Evolutionary conservation across 1,140 invertebrate genomes (phyloP).

Genomic region (Amphibalanus amphitrite): DNA sequence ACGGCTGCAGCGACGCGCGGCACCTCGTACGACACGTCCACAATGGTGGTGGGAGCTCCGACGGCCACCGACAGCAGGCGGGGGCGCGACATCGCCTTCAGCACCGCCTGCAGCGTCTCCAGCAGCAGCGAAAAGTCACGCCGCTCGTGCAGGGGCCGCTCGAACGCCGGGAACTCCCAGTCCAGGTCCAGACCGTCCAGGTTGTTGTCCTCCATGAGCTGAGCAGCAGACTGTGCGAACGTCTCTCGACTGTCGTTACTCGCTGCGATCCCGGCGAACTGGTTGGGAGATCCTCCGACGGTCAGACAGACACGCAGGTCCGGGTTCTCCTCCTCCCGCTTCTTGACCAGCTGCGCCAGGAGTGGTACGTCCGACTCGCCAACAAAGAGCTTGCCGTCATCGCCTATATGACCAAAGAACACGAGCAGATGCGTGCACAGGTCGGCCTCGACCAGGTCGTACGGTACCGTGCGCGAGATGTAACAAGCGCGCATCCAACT

Average conservation of each 20-base stretch:
- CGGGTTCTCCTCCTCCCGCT: neutral
- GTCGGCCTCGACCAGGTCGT: neutral
- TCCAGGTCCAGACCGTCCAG: neutral
- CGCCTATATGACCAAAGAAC: neutral
- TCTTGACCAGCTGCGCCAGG: neutral
- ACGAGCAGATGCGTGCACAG: neutral
- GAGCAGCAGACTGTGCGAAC: neutral
- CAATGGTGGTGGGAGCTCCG: constrained; percentile 14
- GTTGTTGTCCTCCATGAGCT: neutral
- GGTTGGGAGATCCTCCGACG: neutral
- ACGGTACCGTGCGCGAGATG: neutral
- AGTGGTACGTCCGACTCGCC: neutral
- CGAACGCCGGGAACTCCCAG: neutral
- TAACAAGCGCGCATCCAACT: neutral
- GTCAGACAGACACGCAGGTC: neutral
- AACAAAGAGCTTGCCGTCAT: neutral
- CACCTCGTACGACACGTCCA: constrained; percentile 7
- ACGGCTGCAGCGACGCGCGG: neutral
- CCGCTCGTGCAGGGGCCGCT: neutral
- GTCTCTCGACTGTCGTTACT: neutral
- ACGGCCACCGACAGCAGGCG: constrained; percentile 10
- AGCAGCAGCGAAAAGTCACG: neutral
- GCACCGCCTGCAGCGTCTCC: neutral
- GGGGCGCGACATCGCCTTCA: neutral
- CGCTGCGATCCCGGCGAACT: neutral